These are phyloP conservation scores for Byasa hedistus DNA, from an alignment of 2,888 invertebrate genomes.

Conservation along the genomic window DNA sequence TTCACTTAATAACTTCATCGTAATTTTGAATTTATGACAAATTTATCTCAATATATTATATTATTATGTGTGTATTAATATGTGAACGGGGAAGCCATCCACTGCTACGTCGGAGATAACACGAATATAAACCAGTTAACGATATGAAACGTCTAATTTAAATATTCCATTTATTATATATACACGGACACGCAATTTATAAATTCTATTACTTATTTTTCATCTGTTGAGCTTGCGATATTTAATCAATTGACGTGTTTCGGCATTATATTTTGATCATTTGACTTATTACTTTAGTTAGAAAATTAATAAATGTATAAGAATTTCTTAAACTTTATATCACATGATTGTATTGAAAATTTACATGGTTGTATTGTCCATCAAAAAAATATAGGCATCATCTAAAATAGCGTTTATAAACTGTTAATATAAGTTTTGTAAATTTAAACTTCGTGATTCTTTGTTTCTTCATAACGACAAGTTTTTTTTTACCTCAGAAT, in stretches of 20 bases:
- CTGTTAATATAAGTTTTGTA: too few species aligned
- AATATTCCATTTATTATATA: conserved; percentile 46
- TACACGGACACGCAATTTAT: conserved; percentile 42
- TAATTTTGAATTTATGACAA: conserved; percentile 12
- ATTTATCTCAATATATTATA: conserved; percentile 14
- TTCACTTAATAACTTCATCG: conserved; percentile 8
- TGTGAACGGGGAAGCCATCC: conserved; percentile 34
- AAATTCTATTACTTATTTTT: conserved; percentile 20
- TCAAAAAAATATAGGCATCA: too few species aligned
- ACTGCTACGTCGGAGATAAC: conserved; percentile 43
- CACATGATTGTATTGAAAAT: too few species aligned
- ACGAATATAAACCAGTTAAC: conserved; percentile 58
- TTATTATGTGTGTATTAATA: conserved; percentile 18
- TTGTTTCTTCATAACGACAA: too few species aligned
- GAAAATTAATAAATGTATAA: too few species aligned
- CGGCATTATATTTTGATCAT: not conserved
- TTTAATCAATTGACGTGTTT: conserved; percentile 1
- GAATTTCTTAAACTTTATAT: too few species aligned
- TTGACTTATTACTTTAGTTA: not conserved
- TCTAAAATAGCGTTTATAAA: too few species aligned
- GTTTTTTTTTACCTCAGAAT: too few species aligned
- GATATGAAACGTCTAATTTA: conserved; percentile 57
- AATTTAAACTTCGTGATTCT: too few species aligned
- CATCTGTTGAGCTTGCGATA: not conserved
- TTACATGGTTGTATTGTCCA: too few species aligned